A percentile compares a stretch with the other conserved stretches of the same genome.
Evolutionary conservation across 2,888 invertebrate genomes (phyloP).

Genomic region (Mactromeris polynyma): DNA sequence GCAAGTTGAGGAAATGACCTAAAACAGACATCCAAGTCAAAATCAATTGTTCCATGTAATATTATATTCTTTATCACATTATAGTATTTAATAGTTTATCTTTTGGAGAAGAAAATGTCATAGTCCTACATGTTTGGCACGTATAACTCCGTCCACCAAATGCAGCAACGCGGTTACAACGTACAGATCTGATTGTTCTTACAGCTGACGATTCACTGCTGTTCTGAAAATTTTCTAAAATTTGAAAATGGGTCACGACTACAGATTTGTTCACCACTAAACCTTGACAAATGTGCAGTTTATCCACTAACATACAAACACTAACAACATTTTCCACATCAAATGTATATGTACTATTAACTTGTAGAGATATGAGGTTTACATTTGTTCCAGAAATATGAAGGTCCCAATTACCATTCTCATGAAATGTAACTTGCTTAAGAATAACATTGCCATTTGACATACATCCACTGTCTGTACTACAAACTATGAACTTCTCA

Average conservation of each 20-base stretch:
- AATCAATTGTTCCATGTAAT: no score
- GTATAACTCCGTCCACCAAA: neutral
- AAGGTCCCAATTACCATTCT: neutral
- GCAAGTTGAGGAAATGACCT: no score
- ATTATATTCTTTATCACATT: neutral
- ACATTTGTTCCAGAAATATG: slow-evolving; percentile 19
- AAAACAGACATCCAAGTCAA: no score
- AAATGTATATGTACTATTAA: neutral
- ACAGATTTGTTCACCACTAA: slow-evolving; percentile 13
- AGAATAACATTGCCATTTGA: slow-evolving; percentile 9
- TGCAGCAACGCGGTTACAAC: slow-evolving; percentile 24
- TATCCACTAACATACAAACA: slow-evolving; percentile 8
- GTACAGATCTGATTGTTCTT: slow-evolving; percentile 31
- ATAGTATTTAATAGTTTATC: no score
- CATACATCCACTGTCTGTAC: slow-evolving; percentile 15
- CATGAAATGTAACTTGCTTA: slow-evolving; percentile 19
- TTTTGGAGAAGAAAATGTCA: neutral
- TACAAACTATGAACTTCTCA: neutral
- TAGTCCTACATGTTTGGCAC: slow-evolving; percentile 23
- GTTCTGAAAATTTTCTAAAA: slow-evolving; percentile 28
- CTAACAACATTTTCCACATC: neutral
- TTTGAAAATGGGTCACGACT: slow-evolving; percentile 37
- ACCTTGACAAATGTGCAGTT: slow-evolving; percentile 39
- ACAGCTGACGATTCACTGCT: neutral
- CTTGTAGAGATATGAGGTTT: neutral